Conservation (phyloP, 2,797 vertebrate species). For the Parotocinclus haroldoi region DNA sequence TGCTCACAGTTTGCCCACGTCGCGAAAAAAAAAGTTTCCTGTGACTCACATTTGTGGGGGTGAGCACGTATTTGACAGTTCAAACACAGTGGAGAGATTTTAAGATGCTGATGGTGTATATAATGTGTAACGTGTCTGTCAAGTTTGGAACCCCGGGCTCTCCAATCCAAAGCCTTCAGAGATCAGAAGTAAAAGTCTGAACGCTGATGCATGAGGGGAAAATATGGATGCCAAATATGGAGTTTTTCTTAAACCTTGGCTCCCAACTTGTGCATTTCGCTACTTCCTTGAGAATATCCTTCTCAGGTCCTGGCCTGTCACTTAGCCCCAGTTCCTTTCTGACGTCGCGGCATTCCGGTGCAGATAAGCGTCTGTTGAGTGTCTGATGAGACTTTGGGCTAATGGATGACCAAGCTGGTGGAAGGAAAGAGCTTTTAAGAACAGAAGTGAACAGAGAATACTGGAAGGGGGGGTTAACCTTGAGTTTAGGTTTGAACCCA, state of each 20-base stretch:
- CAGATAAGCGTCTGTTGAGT: conserved; percentile 35
- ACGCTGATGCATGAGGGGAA: too few species aligned
- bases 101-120: neutral
- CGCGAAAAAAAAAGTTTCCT: neutral
- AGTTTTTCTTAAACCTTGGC: too few species aligned
- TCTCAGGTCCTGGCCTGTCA: neutral
- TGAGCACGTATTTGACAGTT: neutral
- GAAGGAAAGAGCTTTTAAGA: conserved; percentile 25
- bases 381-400: conserved; percentile 31
- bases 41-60: conserved; percentile 13
- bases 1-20: conserved; percentile 19
- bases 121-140: too few species aligned
- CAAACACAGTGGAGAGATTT: neutral
- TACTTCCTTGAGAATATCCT: conserved; percentile 20
- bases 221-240: too few species aligned
- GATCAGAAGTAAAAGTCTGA: too few species aligned
- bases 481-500: conserved; percentile 40
- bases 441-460: conserved; percentile 23
- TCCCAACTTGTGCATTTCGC: neutral
- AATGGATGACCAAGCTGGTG: conserved; percentile 38
- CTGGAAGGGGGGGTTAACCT: conserved; percentile 44
- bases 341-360: conserved; percentile 31
- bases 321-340: neutral
- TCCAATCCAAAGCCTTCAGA: too few species aligned
- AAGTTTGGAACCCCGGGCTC: too few species aligned